Evolutionary conservation across 2,888 invertebrate species (phyloP).

Genomic region (Drosophila basisetae): DNA sequence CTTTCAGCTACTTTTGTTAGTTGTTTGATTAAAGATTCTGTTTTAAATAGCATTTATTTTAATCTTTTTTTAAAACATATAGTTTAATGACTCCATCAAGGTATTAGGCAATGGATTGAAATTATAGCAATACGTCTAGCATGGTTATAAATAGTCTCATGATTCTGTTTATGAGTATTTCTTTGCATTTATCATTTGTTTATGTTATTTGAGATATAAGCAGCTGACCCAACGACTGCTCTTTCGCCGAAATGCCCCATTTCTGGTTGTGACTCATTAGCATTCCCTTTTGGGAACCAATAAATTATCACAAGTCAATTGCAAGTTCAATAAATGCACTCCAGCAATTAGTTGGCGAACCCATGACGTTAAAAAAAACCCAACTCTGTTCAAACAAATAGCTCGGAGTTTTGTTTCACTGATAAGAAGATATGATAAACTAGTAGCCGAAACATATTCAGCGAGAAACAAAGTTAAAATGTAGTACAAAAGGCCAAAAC

Average conservation of each 20-base stretch:
- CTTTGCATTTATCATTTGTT: slow-evolving; percentile 18
- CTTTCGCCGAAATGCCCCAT: slow-evolving; percentile 10
- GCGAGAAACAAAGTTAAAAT: slow-evolving; percentile 12
- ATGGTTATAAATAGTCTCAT: slow-evolving; percentile 20
- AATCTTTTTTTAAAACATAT: background rate
- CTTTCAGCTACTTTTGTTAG: background rate
- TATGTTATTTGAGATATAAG: slow-evolving; percentile 8
- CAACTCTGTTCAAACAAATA: slow-evolving; percentile 9
- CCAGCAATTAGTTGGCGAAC: slow-evolving; percentile 26
- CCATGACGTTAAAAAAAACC: slow-evolving; percentile 16
- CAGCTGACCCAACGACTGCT: slow-evolving; percentile 17
- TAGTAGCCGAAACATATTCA: slow-evolving; percentile 21
- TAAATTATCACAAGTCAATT: slow-evolving; percentile 17
- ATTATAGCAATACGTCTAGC: background rate
- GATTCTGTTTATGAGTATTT: background rate
- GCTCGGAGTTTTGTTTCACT: slow-evolving; percentile 17
- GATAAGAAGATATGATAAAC: slow-evolving; percentile 51
- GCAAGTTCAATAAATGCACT: slow-evolving; percentile 33
- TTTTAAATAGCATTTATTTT: background rate
- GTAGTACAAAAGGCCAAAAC: background rate
- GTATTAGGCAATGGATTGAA: background rate
- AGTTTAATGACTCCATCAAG: background rate
- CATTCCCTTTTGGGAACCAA: background rate
- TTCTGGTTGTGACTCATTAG: slow-evolving; percentile 30
- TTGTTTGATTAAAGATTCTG: background rate